Evolutionary conservation across 2,113 vertebrate genomes (phyloP).

Genomic region (Erythrocercus mccallii): DNA sequence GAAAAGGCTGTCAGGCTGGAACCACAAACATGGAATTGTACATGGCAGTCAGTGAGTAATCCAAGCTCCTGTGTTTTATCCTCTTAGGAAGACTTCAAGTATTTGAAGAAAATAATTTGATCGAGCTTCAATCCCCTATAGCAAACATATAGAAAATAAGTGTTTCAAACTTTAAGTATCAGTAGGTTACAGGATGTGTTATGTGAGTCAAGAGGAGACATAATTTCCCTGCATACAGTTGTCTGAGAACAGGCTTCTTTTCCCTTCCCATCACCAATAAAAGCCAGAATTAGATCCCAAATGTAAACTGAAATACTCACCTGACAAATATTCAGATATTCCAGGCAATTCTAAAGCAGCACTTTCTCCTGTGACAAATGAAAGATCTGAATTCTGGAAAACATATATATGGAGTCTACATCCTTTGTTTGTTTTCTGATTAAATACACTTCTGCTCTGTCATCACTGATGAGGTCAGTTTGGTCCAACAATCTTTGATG

Average conservation of each 20-base stretch:
- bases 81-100: neutral
- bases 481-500: neutral
- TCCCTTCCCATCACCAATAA: neutral
- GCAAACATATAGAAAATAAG: neutral
- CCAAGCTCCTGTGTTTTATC: neutral
- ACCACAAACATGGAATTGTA: neutral
- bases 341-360: neutral
- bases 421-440: neutral
- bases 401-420: neutral
- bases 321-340: neutral
- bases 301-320: neutral
- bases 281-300: neutral
- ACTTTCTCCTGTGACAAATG: neutral
- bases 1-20: neutral
- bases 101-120: neutral
- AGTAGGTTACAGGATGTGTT: neutral
- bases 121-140: neutral
- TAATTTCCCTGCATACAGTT: neutral
- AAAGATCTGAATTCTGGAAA: neutral
- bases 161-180: neutral
- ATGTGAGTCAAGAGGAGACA: neutral
- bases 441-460: neutral
- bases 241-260: neutral
- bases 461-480: neutral
- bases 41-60: neutral